phyloP scores from a whole-genome alignment of 1,140 invertebrate species.

The Drosophila insularis region DNA sequence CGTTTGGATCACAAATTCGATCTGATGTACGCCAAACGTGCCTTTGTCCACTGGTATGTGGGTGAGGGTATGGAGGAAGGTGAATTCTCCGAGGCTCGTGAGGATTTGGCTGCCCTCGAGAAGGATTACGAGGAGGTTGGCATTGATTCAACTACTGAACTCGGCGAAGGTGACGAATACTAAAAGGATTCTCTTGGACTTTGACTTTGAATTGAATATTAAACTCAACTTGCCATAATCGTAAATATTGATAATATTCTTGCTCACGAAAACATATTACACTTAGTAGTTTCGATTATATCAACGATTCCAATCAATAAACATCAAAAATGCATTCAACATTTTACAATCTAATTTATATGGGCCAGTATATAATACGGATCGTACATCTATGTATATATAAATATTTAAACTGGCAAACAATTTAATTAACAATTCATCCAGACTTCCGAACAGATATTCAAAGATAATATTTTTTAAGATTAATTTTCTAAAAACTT shows the following conservation, averaged over 20 bases:
- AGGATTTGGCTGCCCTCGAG: constrained; percentile 92
- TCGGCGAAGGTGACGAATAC: constrained; percentile 88
- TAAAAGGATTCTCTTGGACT: constrained; percentile 72
- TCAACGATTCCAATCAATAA: constrained; percentile 7
- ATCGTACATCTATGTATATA: too few species aligned
- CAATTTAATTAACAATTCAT: neutral
- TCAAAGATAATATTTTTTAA: neutral
- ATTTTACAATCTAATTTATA: neutral
- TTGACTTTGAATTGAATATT: neutral
- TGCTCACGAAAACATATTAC: constrained; percentile 3
- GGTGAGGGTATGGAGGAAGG: constrained; percentile 94
- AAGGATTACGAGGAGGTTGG: constrained; percentile 93
- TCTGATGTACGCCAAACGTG: constrained; percentile 91
- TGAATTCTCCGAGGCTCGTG: constrained; percentile 93
- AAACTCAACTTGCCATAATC: neutral
- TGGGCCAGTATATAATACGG: neutral
- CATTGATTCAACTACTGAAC: constrained; percentile 84
- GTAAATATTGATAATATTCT: neutral
- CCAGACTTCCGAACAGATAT: too few species aligned
- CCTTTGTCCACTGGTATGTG: constrained; percentile 94
- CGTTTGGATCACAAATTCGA: constrained; percentile 92
- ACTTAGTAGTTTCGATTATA: neutral
- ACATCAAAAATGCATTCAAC: constrained; percentile 2
- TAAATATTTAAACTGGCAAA: neutral
- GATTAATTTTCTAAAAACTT: neutral